Evolutionary conservation across 2,797 vertebrate genomes (phyloP).

Genomic region (Hephaestus fuliginosus): DNA sequence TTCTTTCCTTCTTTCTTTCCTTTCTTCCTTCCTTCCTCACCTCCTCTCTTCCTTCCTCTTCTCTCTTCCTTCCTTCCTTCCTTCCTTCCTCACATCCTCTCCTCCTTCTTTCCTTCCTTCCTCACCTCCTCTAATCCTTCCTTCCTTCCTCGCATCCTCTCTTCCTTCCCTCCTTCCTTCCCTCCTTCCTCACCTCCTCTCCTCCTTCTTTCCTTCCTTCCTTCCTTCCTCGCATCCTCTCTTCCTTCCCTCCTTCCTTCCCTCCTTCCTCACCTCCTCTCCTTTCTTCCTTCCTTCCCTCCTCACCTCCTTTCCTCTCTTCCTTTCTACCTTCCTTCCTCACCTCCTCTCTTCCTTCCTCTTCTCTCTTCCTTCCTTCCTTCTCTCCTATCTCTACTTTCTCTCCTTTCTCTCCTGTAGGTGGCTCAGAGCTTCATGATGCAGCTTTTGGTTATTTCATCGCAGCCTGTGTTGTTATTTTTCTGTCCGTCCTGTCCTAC

Average conservation of each 20-base stretch:
- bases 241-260: too few species aligned
- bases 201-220: too few species aligned
- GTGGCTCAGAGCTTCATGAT: constrained; percentile 78
- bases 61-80: not conserved
- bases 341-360: not conserved
- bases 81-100: too few species aligned
- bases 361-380: not conserved
- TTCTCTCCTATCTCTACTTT: not conserved
- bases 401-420: constrained; percentile 59
- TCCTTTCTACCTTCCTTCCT: not conserved
- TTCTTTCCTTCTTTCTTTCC: too few species aligned
- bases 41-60: too few species aligned
- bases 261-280: too few species aligned
- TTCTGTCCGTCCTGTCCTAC: constrained; percentile 85
- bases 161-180: not conserved
- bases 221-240: too few species aligned
- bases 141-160: not conserved
- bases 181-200: too few species aligned
- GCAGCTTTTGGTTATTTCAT: constrained; percentile 90
- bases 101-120: not conserved
- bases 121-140: too few species aligned
- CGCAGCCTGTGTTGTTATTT: constrained; percentile 87
- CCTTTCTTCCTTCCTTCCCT: not conserved
- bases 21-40: too few species aligned
- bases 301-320: not conserved